Base-by-base conservation (phyloP, 2,888 invertebrate genomes). In the Exocentrus adspersus region DNA sequence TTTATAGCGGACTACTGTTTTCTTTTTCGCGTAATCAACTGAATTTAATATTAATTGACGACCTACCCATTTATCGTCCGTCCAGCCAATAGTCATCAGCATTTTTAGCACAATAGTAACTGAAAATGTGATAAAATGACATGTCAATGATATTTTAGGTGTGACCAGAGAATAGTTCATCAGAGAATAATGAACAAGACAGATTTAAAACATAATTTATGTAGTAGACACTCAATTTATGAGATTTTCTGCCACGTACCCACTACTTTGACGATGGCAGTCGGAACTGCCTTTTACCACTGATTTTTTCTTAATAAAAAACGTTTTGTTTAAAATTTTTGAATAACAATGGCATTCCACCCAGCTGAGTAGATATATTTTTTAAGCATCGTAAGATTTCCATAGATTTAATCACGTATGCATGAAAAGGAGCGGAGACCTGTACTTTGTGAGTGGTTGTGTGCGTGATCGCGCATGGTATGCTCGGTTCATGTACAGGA, bases 281-380 rank as follows among this genome's bases (percentile, higher is more conserved):
- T 12, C 30, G 30, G 12, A 14, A 28, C 30, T 16, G 16, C 6
- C 17, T 52, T 7, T 17, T 12, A 24, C 56, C 56, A 30, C 45
- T 30, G 28, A 10, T 16, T 30, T 54, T 56, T 42, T n/a, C n/a
- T 30, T 19, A 45, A 45, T 45, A 56, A 56, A 45, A 56, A 45
- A 43, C 24, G 24, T 56, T 54, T 45, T 56, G 28, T 56, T 19
- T 54, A 17, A 24, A 28, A 30, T 21, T 45, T 63, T 63, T 58
- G 20, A 63, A 63, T 63, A 43, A 63, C 63, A 63, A 63, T 58
- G 32, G 12, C 16, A 45, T 59, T 52, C 53, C 45, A 43, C 46
- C 63, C 63, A 63, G 63, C 52, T 63, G 63, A 63, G 63, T 48
- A 32, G 63, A 59, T 63, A 63, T 14, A 53, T 60, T 53, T 53